A percentile compares a stretch with the other conserved stretches of the same genome.
These are phyloP conservation scores for Muscidifurax raptorellus DNA, from an alignment of 1,140 invertebrate genomes.

Conservation along the genomic window DNA sequence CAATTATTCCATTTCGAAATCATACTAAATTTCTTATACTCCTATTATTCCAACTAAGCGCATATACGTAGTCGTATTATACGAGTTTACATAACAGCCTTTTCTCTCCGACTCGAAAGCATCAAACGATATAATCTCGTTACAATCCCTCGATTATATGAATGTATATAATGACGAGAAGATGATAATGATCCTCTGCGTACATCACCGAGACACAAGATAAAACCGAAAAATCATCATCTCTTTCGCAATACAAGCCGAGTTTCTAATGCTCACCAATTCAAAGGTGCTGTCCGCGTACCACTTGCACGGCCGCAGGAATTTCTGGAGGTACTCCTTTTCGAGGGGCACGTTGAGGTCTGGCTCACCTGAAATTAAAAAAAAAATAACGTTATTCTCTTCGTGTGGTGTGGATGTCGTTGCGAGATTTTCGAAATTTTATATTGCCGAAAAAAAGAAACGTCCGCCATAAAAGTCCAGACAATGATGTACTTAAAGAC, in stretches of 20 bases:
- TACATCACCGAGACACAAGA: not conserved
- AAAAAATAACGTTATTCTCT: not conserved
- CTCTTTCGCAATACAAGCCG: not conserved
- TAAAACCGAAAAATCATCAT: not conserved
- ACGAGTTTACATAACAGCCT: too few relatives aligned
- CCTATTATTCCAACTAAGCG: too few relatives aligned
- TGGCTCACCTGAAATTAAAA: constrained; percentile 67
- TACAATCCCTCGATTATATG: too few relatives aligned
- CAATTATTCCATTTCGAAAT: too few relatives aligned
- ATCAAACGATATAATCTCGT: too few relatives aligned
- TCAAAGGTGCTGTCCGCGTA: constrained; percentile 71
- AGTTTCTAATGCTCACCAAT: constrained; percentile 60
- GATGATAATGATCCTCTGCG: not conserved
- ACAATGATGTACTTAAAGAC: not conserved
- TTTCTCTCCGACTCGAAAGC: too few relatives aligned
- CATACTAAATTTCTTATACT: too few relatives aligned
- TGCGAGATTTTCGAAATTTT: too few relatives aligned
- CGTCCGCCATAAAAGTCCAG: not conserved
- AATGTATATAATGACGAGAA: too few relatives aligned
- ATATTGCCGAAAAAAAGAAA: too few relatives aligned
- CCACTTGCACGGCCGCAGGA: constrained; percentile 74
- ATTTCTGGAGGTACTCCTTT: constrained; percentile 67
- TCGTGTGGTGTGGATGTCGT: not conserved
- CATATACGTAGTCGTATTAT: too few relatives aligned
- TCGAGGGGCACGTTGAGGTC: constrained; percentile 65